Evolutionary conservation across 2,888 invertebrate genomes (phyloP), one percentile per base, ranked within the genome.

Genomic region (Dicyrtomina minuta): DNA sequence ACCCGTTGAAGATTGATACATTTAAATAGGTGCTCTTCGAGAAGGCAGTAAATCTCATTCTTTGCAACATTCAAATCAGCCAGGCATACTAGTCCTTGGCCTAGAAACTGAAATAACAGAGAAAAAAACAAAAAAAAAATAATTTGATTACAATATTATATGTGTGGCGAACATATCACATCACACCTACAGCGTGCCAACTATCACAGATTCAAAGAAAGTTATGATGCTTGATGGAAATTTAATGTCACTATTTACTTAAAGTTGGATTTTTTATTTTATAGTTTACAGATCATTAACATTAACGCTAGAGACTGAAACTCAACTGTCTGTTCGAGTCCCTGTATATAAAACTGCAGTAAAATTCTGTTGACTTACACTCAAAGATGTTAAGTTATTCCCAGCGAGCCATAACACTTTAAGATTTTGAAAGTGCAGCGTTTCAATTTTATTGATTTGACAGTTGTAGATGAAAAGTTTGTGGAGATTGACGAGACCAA

Each of bases 381-480:
- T 72, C 12, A 78, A 59, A 24, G 74, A 72, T 3, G 72, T 71
- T 24, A 78, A 51, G 17, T 72, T 72, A 56, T 78, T 78, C 39
- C 73, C 75, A 10, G 75, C 72, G 13, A 78, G 53, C 74, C 76
- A 76, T 6, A 78, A 68, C 17, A 75, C 74, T 27, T 66, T 68
- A 2, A 78, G 67, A 41, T 72, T 73, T 27, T 71, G 68, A 65
- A 78, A 74, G 43, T 72, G 67, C 0, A 78, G 51, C 1, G 75
- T 68, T 24, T 78, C 78, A 5, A 78, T 70, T 61, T 71, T 70
- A 46, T 70, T 67, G 12, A 78, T 51, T 5, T 71, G 70, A 53
- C 77, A 75, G 33, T 75, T 75, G 66, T 76, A 75, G 2, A 77
- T 65, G 65, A 75, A 76, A 22, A 78, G 53, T 64, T 75, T 67